A percentile compares a stretch with the other conserved stretches of the same genome.
Evolutionary conservation across 2,797 vertebrate genomes (phyloP).

Genomic region (Oreochromis grahami): DNA sequence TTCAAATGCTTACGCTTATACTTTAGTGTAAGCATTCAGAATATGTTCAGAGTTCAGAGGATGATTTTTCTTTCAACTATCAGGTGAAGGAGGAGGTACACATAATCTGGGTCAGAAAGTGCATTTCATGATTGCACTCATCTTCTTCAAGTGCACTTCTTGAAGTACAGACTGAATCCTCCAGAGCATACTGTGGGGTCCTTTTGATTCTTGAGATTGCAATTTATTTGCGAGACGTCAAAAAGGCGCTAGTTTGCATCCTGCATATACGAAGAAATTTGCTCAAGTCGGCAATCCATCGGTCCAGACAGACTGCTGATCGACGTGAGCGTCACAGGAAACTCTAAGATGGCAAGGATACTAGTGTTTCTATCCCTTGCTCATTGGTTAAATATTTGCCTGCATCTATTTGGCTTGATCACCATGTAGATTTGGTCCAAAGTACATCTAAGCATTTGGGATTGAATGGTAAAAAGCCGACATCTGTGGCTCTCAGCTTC

Average conservation of each 20-base stretch:
- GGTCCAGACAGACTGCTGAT: not conserved
- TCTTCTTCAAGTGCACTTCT: not conserved
- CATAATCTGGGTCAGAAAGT: not conserved
- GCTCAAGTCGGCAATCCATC: not conserved
- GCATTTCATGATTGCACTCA: not conserved
- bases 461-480: not conserved
- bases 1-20: not conserved
- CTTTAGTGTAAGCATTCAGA: not conserved
- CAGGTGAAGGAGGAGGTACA: not conserved
- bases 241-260: not conserved
- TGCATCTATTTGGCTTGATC: not conserved
- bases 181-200: not conserved
- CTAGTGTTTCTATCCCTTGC: not conserved
- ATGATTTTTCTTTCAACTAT: not conserved
- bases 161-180: not conserved
- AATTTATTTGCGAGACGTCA: conserved; percentile 3
- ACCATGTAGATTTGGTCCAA: not conserved
- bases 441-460: not conserved
- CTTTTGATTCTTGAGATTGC: not conserved
- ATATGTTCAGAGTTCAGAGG: not conserved
- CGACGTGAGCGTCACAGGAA: not conserved
- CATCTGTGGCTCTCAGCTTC: not conserved
- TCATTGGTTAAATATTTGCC: not conserved
- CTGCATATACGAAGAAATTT: not conserved
- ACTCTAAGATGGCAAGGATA: not conserved